Base-by-base conservation (phyloP, 1,140 invertebrate genomes). In the Lepidurus packardi region DNA sequence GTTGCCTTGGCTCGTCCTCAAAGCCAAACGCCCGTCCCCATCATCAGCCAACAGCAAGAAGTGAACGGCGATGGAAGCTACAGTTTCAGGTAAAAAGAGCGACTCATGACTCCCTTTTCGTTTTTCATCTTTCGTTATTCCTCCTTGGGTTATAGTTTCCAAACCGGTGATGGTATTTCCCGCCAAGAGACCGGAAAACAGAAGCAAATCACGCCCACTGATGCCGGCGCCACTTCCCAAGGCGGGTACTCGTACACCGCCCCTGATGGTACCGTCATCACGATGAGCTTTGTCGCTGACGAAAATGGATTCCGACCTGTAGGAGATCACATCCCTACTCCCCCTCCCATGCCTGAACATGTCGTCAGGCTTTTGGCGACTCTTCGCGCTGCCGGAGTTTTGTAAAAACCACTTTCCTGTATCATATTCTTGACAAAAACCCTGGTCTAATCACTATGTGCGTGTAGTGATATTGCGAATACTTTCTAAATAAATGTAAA, bases 241-340 rank as follows among this genome's bases (percentile, higher is more conserved):
- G 94, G 93, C 13, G 91, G 90, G 41, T 94, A 93, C 85, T 90
- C 90, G 78, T 93, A 90, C 84, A 84, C 88, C 1, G 88, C 87
- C 8, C 86, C 88, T n/a, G 90, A 92, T 82, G 91, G 91, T n/a
- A 86, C 87, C 41, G 86, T 87, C 11, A 88, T 90, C 77, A 86
- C 87, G 1, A 90, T 92, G 13, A 90, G 90, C 80, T 95, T 94
- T 84, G 91, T 89, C 34, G 93, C 93, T 81, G 93, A 95, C 83
- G 93, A 92, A 83, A 91, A 90, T 81, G 93, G 93, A 73, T 95
- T 94, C 89, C 90, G 90, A 81, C 90, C 93, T 5, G 87, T 88
- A 75, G 93, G 93, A 1, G 91, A 92, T 83, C 93, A 94, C 83
- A 89, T 95, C 82, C 93, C 93, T 41, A 94, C 92, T 9, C 91